Base-by-base conservation (phyloP, 1,140 invertebrate species). In the Diachasma alloeum region DNA sequence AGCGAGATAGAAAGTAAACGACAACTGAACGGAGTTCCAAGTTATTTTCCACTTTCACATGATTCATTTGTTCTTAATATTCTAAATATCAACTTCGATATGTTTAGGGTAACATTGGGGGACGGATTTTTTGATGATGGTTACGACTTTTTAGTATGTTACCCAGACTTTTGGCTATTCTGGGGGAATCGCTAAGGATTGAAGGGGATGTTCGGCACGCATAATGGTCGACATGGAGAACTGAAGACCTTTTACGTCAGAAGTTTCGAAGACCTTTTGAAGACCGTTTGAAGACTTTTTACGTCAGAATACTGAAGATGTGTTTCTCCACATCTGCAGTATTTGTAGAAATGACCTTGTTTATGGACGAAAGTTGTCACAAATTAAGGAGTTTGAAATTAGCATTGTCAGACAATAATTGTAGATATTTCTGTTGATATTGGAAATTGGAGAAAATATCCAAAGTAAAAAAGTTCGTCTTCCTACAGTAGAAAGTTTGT, bases 1-100 rank as follows among this genome's bases (percentile, higher is more conserved):
- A 82, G 79, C 69, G 77, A 78, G 76, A 78, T 19, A 37, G 44
- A 15, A 24, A 26, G 15, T 19, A 67, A 70, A 13, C 36, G 4
- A 59, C 63, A 26, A 15, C 8, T 36, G 3, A 66, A 36, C 10
- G 26, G 31, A 36, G 11, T 66, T 31, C 9, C 10, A 66, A 26
- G 8, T 31, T 36, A 66, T 66, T 66, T 66, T 66, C 24, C 8
- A 31, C 13, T 66, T 66, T 66, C 24, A 66, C 26, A 11, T 0
- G 6, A 11, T 24, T 22, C 19, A 17, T 59, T 24, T 5, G 56
- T 59, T 59, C 17, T 1, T 22, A 22, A 59, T 22, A 59, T 59
- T 59, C 8, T 11, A 59, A 59, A 59, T 9, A 24, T 5, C 6
- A 5, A 22, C 1, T 59, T 17, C 19, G 4, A 22, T 59, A 11